Evolutionary conservation across 2,113 vertebrate genomes (phyloP).

Genomic region (Phocoena sinus): DNA sequence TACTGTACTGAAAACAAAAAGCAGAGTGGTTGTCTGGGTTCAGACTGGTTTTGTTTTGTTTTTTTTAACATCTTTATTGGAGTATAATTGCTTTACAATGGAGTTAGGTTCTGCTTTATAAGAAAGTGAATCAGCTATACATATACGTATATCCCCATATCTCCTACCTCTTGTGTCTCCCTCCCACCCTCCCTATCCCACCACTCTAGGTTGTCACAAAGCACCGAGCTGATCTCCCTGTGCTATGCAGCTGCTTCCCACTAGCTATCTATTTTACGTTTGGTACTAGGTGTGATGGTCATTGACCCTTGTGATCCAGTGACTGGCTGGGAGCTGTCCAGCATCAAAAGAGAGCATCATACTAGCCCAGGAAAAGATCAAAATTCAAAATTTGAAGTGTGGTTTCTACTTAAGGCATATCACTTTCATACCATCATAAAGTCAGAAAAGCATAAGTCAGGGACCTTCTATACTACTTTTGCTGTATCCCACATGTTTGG

Average conservation of each 20-base stretch:
- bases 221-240: too few species aligned
- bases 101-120: too few species aligned
- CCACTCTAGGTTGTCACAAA: too few species aligned
- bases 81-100: too few species aligned
- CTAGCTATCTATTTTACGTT: too few species aligned
- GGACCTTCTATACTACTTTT: background rate
- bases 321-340: background rate
- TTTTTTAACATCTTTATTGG: too few species aligned
- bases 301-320: rapidly evolving
- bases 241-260: too few species aligned
- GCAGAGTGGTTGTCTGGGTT: background rate
- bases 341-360: background rate
- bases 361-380: background rate
- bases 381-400: background rate
- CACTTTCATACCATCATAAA: background rate
- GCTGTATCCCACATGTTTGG: background rate
- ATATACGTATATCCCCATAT: too few species aligned
- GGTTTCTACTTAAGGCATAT: background rate
- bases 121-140: too few species aligned
- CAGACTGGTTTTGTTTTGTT: background rate
- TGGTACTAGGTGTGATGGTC: background rate
- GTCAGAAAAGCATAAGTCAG: background rate
- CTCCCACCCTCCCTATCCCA: too few species aligned
- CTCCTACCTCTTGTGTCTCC: too few species aligned
- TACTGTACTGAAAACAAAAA: background rate